These are phyloP conservation scores for Pithecia hirsuta DNA, from an alignment of 2,797 vertebrate species.

Conservation along the genomic window DNA sequence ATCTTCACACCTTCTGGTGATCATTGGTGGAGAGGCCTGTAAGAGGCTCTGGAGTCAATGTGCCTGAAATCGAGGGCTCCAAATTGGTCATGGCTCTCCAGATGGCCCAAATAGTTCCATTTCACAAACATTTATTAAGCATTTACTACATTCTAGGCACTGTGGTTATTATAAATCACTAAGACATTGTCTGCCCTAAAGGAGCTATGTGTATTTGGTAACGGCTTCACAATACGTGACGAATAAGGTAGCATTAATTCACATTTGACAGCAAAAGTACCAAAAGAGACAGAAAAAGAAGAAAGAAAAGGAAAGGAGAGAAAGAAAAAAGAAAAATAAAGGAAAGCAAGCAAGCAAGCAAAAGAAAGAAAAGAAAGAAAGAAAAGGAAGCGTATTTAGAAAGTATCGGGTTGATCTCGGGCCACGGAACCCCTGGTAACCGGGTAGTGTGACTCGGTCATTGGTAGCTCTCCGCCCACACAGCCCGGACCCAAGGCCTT, in stretches of 20 bases:
- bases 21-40: background rate
- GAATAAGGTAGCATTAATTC: background rate
- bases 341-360: background rate
- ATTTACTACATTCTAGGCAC: background rate
- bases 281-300: background rate
- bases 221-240: background rate
- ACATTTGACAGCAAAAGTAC: background rate
- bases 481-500: fast-evolving
- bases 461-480: fast-evolving
- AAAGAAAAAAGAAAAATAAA: no score
- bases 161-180: background rate
- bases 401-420: background rate
- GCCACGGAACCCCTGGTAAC: fast-evolving
- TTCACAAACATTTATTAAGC: background rate
- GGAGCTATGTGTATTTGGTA: background rate
- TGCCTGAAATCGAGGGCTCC: background rate
- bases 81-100: background rate
- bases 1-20: background rate
- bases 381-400: background rate
- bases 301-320: no score
- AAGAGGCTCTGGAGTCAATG: background rate
- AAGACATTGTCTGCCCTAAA: background rate
- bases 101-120: background rate
- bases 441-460: fast-evolving
- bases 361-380: background rate